These are phyloP conservation scores for Mycetomoellerius zeteki DNA, from an alignment of 1,140 invertebrate species.

Conservation along the genomic window DNA sequence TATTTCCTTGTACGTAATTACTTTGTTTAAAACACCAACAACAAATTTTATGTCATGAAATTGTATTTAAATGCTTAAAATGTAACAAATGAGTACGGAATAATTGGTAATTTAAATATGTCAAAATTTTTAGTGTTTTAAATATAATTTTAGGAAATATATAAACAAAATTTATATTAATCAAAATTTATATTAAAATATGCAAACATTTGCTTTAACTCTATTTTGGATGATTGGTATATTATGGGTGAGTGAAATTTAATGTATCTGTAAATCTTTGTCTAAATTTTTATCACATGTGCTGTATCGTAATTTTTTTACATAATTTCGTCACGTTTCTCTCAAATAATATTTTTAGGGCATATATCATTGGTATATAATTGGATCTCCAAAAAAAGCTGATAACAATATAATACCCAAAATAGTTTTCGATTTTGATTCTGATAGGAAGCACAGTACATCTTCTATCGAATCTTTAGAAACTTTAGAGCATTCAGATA, in stretches of 20 bases:
- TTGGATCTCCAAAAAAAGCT: background rate
- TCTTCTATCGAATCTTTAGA: conserved; percentile 76
- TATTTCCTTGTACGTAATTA: conserved; percentile 19
- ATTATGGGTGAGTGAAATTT: conserved; percentile 69
- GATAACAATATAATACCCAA: conserved; percentile 30
- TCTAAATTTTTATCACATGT: background rate
- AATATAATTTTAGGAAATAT: background rate
- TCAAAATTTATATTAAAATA: conserved; percentile 24
- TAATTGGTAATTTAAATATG: conserved; percentile 40
- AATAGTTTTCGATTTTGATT: conserved; percentile 56
- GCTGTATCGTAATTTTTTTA: background rate
- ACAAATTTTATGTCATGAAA: conserved; percentile 41
- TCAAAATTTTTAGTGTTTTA: conserved; percentile 43
- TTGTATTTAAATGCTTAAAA: conserved; percentile 29
- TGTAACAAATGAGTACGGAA: conserved; percentile 24
- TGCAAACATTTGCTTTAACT: conserved; percentile 51
- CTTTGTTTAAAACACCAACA: background rate
- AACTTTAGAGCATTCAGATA: conserved; percentile 72
- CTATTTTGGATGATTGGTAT: conserved; percentile 71
- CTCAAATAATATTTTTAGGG: conserved; percentile 37
- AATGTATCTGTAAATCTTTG: background rate
- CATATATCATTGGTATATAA: conserved; percentile 54
- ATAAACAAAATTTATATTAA: conserved; percentile 12
- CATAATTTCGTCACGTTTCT: conserved; percentile 4
- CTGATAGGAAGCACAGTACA: conserved; percentile 67